Conservation (phyloP, 2,797 vertebrate genomes). For the Chelidonichthys spinosus region DNA sequence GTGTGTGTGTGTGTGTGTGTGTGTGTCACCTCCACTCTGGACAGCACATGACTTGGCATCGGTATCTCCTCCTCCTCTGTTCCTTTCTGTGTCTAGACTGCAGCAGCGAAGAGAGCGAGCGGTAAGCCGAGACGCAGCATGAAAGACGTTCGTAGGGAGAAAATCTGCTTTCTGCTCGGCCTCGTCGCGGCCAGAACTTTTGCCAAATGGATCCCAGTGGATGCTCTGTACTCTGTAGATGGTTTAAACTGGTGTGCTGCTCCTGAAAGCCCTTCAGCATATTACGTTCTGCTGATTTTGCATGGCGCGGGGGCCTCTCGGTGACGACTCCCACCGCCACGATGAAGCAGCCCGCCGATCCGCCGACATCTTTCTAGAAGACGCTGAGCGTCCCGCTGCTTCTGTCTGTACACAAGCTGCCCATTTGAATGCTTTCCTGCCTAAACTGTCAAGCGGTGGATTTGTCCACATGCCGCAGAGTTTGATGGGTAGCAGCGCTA, state of each 20-base stretch:
- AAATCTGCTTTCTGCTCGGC: constrained; percentile 54
- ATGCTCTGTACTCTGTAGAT: constrained; percentile 55
- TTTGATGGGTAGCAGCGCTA: background rate
- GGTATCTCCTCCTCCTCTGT: constrained; percentile 44
- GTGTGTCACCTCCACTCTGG: constrained; percentile 44
- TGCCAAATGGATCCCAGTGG: constrained; percentile 70
- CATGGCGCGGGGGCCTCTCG: constrained; percentile 10
- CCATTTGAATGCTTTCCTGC: background rate
- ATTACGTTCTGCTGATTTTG: constrained; percentile 53
- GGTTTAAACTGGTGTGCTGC: constrained; percentile 70
- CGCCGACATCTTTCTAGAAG: constrained; percentile 26
- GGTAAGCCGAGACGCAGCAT: constrained; percentile 60
- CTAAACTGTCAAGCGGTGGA: background rate
- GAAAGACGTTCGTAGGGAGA: constrained; percentile 39
- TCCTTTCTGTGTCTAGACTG: constrained; percentile 67
- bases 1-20: constrained; percentile 20
- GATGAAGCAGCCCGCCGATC: background rate
- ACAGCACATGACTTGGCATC: constrained; percentile 63
- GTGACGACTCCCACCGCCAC: constrained; percentile 6
- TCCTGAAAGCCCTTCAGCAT: constrained; percentile 55
- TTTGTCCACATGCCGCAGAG: background rate
- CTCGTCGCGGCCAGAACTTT: constrained; percentile 34
- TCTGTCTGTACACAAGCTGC: background rate
- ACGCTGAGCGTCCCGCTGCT: constrained; percentile 12
- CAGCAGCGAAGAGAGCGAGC: constrained; percentile 24